Evolutionary conservation across 2,888 invertebrate genomes (phyloP), one percentile per base, ranked within the genome.

Genomic region (Brenthis daphne): DNA sequence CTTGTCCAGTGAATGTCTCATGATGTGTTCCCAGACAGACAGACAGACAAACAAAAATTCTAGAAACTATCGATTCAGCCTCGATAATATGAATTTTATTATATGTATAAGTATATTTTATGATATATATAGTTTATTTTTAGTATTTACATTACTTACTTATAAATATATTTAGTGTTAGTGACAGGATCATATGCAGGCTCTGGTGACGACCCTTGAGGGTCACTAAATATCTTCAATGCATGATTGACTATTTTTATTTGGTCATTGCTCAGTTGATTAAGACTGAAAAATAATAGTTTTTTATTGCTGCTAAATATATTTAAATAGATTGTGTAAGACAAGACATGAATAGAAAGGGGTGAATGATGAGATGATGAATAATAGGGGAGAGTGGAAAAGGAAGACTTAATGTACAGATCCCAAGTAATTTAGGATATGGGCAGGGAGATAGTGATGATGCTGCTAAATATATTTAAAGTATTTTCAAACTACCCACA

Each of bases 221-320:
- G 86, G 58, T 89, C 84, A 66, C 81, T 87, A 68, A 90, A 88
- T 74, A 90, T 87, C 68, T 89, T 89, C 58, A 91, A 72, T 0
- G 90, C 90, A 74, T 92, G 86, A 73, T 88, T 88, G 2, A 92
- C 91, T 81, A 91, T 86, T 73, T 88, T 88, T 82, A 90, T 87
- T 76, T 92, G 90, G 47, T 87, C 86, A 74, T 87, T 83, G 64
- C 81, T 90, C 43, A 92, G 79, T 70, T 88, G 83, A 73, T 88
- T 91, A 69, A 92, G 82, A 79, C 92, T 92, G 82, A 33, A 89
- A 78, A 56, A 51, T n/a, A 16, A 16, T 13, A 50, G 16, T 33
- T 20, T 6, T 53, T 16, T 53, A n/a, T 20, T 51, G 37, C 37
- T 4, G 29, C 29, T 29, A 29, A 29, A 29, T 29, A 29, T 29